Evolutionary conservation across 2,113 vertebrate genomes (phyloP), one percentile per base, ranked within the genome.

Genomic region (Sander vitreus): DNA sequence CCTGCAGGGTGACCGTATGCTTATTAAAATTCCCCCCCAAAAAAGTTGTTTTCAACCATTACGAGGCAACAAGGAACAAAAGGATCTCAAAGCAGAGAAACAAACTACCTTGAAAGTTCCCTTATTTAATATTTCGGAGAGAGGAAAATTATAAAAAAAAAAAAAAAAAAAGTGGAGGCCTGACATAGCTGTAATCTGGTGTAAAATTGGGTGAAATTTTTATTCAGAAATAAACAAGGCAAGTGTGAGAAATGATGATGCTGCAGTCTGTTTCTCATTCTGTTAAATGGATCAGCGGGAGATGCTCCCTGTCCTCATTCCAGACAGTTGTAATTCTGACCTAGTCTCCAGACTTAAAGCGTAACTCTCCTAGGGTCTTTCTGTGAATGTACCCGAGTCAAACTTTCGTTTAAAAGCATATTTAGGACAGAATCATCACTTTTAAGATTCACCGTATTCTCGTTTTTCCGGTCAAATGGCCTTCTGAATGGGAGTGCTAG

Each of bases 1-100:
- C 91, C 91, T 94, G 88, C 84, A 84, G 92, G 88, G 86, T 90
- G 89, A 82, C 88, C 66, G 85, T 89, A 91, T 92, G 89, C 91
- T 89, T 93, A 93, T 93, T 91, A 93, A 89, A 93, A 89, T 69
- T 75, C 30, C 62, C 82, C 50, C 55, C 80, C 15, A 79, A 73
- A 85, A 73, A 82, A 72, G 63, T 92, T 90, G 85, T 93, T 93
- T 93, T 88, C 67, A 81, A 55, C 58, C 76, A 60, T 88, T 54
- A 67, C 65, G 80, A 84, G 67, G 58, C 53, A 91, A 78, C 67
- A 58, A 74, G 67, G 54, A 87, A 89, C 21, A 53, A 39, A 81
- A 84, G 64, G 73, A 67, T 63, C 64, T 77, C n/a, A 86, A 79
- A 72, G 70, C 83, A 75, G 57, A 63, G 82, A 89, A 81, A 88